Conservation (phyloP, 2,888 invertebrate species). For the Agonopterix arenella region DNA sequence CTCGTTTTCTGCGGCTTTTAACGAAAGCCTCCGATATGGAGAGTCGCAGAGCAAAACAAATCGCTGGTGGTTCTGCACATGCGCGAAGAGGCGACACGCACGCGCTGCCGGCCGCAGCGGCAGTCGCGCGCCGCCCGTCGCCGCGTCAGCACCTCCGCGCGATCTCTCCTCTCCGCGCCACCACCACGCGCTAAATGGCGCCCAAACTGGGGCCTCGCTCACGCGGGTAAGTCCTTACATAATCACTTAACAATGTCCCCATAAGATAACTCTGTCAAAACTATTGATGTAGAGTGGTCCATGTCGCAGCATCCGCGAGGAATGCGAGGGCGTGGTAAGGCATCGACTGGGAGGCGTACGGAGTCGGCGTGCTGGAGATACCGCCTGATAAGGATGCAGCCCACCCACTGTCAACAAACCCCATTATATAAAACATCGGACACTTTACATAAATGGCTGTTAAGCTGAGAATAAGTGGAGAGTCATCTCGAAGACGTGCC, state of each 20-base stretch:
- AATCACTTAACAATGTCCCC: conserved; percentile 10
- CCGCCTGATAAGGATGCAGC: conserved; percentile 63
- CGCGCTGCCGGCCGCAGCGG: conserved; percentile 44
- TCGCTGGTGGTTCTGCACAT: conserved; percentile 49
- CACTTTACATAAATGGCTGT: conserved; percentile 17
- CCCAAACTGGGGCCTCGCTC: conserved; percentile 59
- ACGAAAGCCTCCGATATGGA: conserved; percentile 28
- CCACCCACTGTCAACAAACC: conserved; percentile 67
- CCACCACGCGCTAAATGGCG: conserved; percentile 68
- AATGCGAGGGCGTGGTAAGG: conserved; percentile 63
- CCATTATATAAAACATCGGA: conserved; percentile 40
- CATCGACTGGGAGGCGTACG: conserved; percentile 37
- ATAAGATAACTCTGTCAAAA: too few species aligned
- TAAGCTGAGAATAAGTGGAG: conserved; percentile 30
- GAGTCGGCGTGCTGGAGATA: conserved; percentile 56
- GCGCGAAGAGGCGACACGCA: conserved; percentile 49
- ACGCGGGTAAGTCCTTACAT: conserved; percentile 60
- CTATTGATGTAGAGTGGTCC: conserved; percentile 27
- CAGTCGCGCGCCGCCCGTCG: conserved; percentile 60
- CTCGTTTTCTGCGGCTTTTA: conserved; percentile 55
- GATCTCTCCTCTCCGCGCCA: conserved; percentile 27
- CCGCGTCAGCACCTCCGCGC: conserved; percentile 43
- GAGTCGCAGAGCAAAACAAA: conserved; percentile 61
- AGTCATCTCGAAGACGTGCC: conserved; percentile 44
- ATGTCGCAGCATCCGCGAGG: conserved; percentile 46